Base-by-base conservation (phyloP, 2,888 invertebrate genomes). In the Sialis lutaria region DNA sequence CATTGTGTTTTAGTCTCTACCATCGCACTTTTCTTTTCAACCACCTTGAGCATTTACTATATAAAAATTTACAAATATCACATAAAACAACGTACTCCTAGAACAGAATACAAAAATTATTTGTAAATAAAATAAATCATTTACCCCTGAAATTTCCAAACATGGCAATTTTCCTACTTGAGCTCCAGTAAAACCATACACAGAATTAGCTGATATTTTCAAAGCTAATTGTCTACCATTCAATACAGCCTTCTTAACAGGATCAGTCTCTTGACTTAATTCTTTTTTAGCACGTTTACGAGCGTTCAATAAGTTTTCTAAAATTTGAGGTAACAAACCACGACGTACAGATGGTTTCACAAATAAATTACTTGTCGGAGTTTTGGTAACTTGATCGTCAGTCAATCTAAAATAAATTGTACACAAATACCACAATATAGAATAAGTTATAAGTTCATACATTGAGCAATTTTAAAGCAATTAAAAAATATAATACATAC, bases 181-280 rank as follows among this genome's bases (percentile, higher is more conserved):
- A 35, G 96, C 95, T n/a, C 98, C 98, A 6, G 98, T 99, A 62
- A 99, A 99, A 39, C 98, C 98, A 67, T 99, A 99, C 0, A 99
- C 98, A 10, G 98, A 98, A 69, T 99, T 99, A 1, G 98, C 98
- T 55, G 92, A 92, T 46, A 99, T 92, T 72, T 99, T 99, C 55
- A 98, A 70, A 42, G 98, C 98, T 54, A 95, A 69, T 63, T 99
- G 98, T 55, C 98, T 72, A 49, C 98, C 98, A 73, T 97, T 96
- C 51, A 97, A 70, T 3, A 97, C 92, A 58, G 91, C 89, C 55
- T 85, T 75, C 62, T 85, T 85, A 54, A 96, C 85, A 0, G 93
- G 91, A 73, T 98, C 96, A 32, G 79, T 96, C 65, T 96, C 97
- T 45, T 89, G 80, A 66, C 98, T 97, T 52, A 98, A 68, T 59